phyloP scores from a whole-genome alignment of 2,113 vertebrate genomes.

The Oryzias woworae region DNA sequence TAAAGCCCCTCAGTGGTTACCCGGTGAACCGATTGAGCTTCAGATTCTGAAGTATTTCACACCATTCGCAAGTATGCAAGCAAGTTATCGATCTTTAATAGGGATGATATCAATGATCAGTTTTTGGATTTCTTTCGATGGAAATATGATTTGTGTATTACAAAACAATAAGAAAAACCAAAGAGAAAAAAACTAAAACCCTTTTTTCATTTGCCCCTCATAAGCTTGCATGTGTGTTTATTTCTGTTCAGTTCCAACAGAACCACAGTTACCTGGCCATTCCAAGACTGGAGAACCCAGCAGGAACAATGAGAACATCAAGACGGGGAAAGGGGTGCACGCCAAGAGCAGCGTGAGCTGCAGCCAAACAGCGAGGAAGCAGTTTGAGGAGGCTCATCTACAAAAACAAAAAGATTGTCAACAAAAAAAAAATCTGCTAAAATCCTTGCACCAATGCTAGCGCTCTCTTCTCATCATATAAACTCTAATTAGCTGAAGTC shows the following conservation, averaged over 20 bases:
- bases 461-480: conserved; percentile 26
- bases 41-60: too few relatives aligned
- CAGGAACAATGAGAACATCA: conserved; percentile 90
- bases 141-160: too few relatives aligned
- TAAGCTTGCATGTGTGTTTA: too few relatives aligned
- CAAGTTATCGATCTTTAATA: too few relatives aligned
- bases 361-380: conserved; percentile 84
- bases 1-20: too few relatives aligned
- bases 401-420: conserved; percentile 13
- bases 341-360: conserved; percentile 84
- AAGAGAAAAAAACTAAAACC: too few relatives aligned
- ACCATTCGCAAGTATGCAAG: too few relatives aligned
- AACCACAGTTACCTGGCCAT: conserved; percentile 90
- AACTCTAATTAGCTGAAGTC: conserved; percentile 42
- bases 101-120: too few relatives aligned
- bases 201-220: neutral
- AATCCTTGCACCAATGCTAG: neutral
- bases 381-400: conserved; percentile 76
- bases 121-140: too few relatives aligned
- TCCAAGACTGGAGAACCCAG: conserved; percentile 93
- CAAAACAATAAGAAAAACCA: too few relatives aligned
- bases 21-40: too few relatives aligned
- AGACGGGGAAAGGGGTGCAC: conserved; percentile 92
- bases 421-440: neutral
- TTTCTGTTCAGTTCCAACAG: neutral